phyloP scores from a whole-genome alignment of 2,113 vertebrate genomes.

The Lagopus muta region DNA sequence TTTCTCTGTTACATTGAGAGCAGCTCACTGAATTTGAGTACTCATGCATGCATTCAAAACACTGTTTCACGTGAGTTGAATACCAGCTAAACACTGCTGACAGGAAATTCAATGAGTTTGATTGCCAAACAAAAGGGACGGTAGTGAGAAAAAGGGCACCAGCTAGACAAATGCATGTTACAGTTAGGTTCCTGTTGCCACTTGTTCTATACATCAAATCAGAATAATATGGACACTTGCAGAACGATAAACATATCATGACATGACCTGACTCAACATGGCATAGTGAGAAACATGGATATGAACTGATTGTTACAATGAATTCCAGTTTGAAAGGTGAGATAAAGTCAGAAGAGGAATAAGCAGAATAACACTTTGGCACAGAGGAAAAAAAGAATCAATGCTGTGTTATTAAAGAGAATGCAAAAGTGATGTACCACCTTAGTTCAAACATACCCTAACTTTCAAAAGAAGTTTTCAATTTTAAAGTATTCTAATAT shows the following conservation, averaged over 20 bases:
- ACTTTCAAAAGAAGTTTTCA: neutral
- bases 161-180: neutral
- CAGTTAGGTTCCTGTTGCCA: neutral
- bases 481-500: neutral
- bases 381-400: neutral
- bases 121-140: neutral
- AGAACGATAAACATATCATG: neutral
- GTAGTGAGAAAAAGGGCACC: neutral
- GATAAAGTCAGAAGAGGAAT: neutral
- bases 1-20: neutral
- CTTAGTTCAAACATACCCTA: neutral
- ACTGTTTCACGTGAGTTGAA: neutral
- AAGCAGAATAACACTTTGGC: neutral
- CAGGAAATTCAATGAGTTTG: neutral
- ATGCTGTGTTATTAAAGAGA: neutral
- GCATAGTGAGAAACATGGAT: neutral
- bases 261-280: neutral
- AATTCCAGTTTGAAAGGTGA: neutral
- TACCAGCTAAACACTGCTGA: neutral
- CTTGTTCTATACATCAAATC: neutral
- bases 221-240: neutral
- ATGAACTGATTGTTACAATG: neutral
- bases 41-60: neutral
- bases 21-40: neutral
- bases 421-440: neutral